Evolutionary conservation across 2,113 vertebrate species (phyloP).

Genomic region (Zeus faber): DNA sequence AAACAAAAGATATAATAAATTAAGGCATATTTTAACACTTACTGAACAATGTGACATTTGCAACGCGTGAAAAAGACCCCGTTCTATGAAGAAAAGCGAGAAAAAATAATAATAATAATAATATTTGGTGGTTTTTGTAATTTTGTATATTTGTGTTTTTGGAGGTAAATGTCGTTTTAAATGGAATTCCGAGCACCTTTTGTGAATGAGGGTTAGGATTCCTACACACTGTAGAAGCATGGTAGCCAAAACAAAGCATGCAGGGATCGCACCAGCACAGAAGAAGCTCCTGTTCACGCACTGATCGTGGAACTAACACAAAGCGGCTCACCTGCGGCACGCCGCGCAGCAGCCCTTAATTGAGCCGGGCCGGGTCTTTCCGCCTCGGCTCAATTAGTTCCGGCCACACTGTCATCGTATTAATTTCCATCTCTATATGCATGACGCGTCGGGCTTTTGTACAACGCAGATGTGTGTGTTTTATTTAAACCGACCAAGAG

Average conservation of each 20-base stretch:
- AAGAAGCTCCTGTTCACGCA: constrained; percentile 29
- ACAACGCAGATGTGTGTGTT: constrained; percentile 19
- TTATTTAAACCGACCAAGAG: too few relatives aligned
- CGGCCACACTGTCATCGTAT: not conserved
- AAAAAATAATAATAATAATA: too few relatives aligned
- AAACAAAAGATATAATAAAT: too few relatives aligned
- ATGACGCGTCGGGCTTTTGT: constrained; percentile 28
- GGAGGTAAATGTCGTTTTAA: constrained; percentile 33
- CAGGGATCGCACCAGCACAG: constrained; percentile 30
- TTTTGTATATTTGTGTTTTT: constrained; percentile 47
- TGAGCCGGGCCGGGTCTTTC: not conserved
- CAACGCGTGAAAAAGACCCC: too few relatives aligned
- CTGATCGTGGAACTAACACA: not conserved
- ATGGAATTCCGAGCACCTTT: constrained; percentile 28
- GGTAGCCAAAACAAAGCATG: constrained; percentile 52
- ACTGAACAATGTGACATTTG: too few relatives aligned
- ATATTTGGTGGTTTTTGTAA: constrained; percentile 16
- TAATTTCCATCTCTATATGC: constrained; percentile 31
- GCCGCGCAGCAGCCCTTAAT: not conserved
- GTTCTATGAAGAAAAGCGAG: too few relatives aligned
- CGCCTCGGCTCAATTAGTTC: constrained; percentile 13
- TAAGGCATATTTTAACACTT: too few relatives aligned
- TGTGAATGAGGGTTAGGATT: not conserved
- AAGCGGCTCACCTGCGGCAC: not conserved
- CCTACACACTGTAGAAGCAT: constrained; percentile 36